Base-by-base conservation (phyloP, 1,140 invertebrate species). In the Hestina assimilis region DNA sequence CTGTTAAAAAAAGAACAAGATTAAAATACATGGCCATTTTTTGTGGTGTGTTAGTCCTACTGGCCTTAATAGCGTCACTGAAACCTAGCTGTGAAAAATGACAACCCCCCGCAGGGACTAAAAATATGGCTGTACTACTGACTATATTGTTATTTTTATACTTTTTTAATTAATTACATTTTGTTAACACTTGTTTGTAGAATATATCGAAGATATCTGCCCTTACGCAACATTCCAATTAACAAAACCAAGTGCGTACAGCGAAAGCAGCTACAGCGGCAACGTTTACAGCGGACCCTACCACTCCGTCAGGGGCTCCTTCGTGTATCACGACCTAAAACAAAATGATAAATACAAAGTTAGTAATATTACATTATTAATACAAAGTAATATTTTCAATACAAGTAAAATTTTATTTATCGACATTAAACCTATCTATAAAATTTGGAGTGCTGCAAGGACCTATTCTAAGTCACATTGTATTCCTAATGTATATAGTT, bases 211-310 rank as follows among this genome's bases (percentile, higher is more conserved):
- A 89, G 96, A 97, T 82, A 95, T 96, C 58, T 97, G 95, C 79
- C 95, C 95, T 1, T 96, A 97, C 86, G 96, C 95, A 29, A 97
- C 96, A 21, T 96, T 96, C 85, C 95, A 97, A 81, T 89, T 97
- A 62, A 94, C 95, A 41, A 96, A 96, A 73, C 94, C 94, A 50
- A 92, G 94, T 4, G 92, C 95, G 4, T 95, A 95, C 82, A 94
- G 94, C 71, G 95, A 96, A 83, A 96, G 95, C 81, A 95, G 95
- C 33, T 96, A 96, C 89, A 96, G 94, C 74, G 95, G 95, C 52
- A 96, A 96, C 75, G 94, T 95, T 2, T 95, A 95, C 83, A 94
- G 93, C 79, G 94, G 94, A 1, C 94, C 94, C 55, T 95, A 95
- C 84, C 94, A 95, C 81, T 94, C 95, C 40, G 95, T 96, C 42